These are phyloP conservation scores for Sebastolobus alascanus DNA, from an alignment of 2,797 vertebrate species.

Conservation along the genomic window DNA sequence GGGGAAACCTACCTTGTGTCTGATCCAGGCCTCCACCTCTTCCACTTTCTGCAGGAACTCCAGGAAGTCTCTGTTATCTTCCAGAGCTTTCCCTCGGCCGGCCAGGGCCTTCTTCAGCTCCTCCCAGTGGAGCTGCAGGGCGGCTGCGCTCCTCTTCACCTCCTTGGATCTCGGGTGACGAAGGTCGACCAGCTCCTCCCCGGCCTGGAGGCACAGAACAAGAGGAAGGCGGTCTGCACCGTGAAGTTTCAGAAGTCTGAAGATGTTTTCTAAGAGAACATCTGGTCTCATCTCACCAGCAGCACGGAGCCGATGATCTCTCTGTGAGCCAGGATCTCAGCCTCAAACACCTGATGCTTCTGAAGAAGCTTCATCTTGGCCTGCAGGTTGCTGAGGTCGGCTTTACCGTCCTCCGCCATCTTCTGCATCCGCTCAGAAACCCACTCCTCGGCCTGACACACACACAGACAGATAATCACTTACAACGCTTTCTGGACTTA, in stretches of 20 bases:
- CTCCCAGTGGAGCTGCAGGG: conserved; percentile 87
- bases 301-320: conserved; percentile 85
- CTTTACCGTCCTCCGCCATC: conserved; percentile 83
- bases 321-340: conserved; percentile 90
- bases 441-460: conserved; percentile 89
- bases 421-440: conserved; percentile 88
- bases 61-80: conserved; percentile 88
- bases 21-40: conserved; percentile 92
- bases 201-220: conserved; percentile 79
- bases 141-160: conserved; percentile 71
- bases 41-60: conserved; percentile 93
- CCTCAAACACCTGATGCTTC: conserved; percentile 92
- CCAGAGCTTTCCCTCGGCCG: conserved; percentile 86
- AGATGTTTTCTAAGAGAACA: background rate
- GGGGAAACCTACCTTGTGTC: conserved; percentile 85
- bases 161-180: conserved; percentile 79
- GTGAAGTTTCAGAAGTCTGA: background rate
- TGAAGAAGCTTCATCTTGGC: conserved; percentile 90
- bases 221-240: background rate
- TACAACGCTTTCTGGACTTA: background rate
- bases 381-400: conserved; percentile 84
- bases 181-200: conserved; percentile 84
- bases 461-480: background rate
- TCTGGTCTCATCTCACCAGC: conserved; percentile 66
- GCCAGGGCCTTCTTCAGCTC: conserved; percentile 85